phyloP scores from a whole-genome alignment of 2,797 vertebrate genomes.

The Acanthiza pusilla region DNA sequence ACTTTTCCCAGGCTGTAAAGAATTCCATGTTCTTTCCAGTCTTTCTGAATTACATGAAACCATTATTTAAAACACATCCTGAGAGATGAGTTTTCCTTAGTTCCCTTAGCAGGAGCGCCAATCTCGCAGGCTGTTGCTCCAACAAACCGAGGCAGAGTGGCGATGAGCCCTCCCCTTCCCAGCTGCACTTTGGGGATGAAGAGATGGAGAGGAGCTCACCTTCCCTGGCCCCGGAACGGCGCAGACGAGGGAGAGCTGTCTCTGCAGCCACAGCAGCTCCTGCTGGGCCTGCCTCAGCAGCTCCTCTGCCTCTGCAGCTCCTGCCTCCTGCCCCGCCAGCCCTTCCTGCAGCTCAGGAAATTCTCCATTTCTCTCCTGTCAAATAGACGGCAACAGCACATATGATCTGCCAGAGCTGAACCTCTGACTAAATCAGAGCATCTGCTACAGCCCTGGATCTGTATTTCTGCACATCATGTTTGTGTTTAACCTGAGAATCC shows the following conservation, averaged over 20 bases:
- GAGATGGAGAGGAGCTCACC: slow-evolving; percentile 49
- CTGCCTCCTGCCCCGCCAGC: slow-evolving; percentile 75
- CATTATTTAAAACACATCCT: not conserved
- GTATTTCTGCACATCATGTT: not conserved
- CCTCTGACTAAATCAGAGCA: not conserved
- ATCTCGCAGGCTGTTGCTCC: not conserved
- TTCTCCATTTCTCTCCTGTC: not conserved
- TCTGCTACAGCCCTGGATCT: not conserved
- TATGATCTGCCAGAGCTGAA: not conserved
- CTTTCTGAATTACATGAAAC: not conserved
- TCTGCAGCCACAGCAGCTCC: slow-evolving; percentile 76
- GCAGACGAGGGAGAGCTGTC: slow-evolving; percentile 70
- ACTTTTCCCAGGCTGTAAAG: not conserved
- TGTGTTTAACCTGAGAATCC: not conserved
- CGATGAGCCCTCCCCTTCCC: not conserved
- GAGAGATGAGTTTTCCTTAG: not conserved
- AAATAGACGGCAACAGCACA: not conserved
- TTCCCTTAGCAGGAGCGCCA: not conserved
- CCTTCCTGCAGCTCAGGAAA: slow-evolving; percentile 45
- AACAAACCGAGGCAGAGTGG: not conserved
- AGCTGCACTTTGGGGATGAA: not conserved
- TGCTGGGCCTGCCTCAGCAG: slow-evolving; percentile 74
- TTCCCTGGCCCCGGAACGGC: slow-evolving; percentile 28
- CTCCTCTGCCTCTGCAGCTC: slow-evolving; percentile 70
- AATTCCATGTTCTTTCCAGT: not conserved